Conservation (phyloP, 1,140 invertebrate genomes). For the Sitophilus oryzae region DNA sequence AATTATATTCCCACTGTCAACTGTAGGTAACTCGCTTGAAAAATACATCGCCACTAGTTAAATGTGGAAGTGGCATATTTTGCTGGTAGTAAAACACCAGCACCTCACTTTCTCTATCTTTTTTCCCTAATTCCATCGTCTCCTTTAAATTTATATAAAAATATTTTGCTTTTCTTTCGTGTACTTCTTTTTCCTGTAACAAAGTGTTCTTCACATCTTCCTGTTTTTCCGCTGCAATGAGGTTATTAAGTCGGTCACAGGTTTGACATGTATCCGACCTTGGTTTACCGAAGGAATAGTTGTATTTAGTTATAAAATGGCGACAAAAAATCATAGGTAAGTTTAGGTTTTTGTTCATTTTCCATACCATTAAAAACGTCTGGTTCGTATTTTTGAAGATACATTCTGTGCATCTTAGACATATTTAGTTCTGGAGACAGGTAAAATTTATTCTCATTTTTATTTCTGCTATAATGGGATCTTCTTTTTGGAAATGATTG, state of each 20-base stretch:
- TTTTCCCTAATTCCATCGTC: conserved; percentile 17
- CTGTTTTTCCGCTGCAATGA: conserved; percentile 11
- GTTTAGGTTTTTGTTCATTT: conserved; percentile 13
- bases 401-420: conserved; percentile 13
- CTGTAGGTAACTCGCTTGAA: too few species aligned
- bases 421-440: conserved; percentile 22
- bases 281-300: conserved; percentile 16
- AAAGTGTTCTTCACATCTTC: background rate
- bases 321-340: conserved; percentile 24
- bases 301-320: conserved; percentile 17
- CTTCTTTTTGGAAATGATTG: conserved; percentile 16
- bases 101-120: too few species aligned
- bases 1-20: conserved; percentile 19
- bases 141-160: too few species aligned
- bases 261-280: conserved; percentile 21
- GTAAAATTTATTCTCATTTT: conserved; percentile 22
- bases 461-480: conserved; percentile 17
- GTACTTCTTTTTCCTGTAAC: conserved; percentile 1
- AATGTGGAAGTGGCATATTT: too few species aligned
- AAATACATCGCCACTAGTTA: conserved; percentile 22
- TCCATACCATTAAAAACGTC: conserved; percentile 5
- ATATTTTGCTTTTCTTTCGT: conserved; percentile 13
- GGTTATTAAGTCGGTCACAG: conserved; percentile 23
- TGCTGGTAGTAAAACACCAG: too few species aligned
- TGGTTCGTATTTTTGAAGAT: conserved; percentile 21